phyloP scores from a whole-genome alignment of 2,888 invertebrate species.

The Gonocerus acuteangulatus region DNA sequence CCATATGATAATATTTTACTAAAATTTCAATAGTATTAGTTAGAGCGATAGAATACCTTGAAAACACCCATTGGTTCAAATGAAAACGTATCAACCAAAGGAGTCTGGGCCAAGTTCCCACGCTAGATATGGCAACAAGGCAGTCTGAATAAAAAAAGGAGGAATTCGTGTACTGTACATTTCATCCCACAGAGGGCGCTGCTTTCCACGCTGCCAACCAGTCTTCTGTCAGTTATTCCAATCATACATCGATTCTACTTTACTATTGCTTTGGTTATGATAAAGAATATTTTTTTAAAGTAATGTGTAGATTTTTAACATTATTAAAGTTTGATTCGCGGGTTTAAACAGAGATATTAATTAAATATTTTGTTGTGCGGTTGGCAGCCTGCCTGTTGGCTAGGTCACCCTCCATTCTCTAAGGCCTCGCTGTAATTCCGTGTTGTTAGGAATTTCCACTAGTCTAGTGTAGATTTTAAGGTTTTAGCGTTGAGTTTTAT shows the following conservation, averaged over 20 bases:
- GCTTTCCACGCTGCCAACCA: not conserved
- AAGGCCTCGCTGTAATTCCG: not conserved
- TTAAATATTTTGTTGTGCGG: no score
- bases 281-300: no score
- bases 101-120: constrained; percentile 8
- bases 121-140: constrained; percentile 16
- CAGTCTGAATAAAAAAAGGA: not conserved
- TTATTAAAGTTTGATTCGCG: no score
- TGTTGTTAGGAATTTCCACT: not conserved
- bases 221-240: not conserved
- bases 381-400: constrained; percentile 10
- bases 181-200: constrained; percentile 1
- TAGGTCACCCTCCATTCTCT: constrained; percentile 22
- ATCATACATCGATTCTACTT: not conserved
- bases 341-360: no score
- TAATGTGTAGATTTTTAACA: no score
- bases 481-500: constrained; percentile 2
- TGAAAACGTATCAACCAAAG: no score
- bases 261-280: no score
- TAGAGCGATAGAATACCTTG: no score
- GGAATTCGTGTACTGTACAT: not conserved
- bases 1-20: no score
- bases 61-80: no score
- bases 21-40: no score
- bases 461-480: no score